Percentiles rank a stretch among this genome's conserved stretches.
Evolutionary conservation across 2,113 vertebrate genomes (phyloP).

Genomic region (Lagopus leucura): DNA sequence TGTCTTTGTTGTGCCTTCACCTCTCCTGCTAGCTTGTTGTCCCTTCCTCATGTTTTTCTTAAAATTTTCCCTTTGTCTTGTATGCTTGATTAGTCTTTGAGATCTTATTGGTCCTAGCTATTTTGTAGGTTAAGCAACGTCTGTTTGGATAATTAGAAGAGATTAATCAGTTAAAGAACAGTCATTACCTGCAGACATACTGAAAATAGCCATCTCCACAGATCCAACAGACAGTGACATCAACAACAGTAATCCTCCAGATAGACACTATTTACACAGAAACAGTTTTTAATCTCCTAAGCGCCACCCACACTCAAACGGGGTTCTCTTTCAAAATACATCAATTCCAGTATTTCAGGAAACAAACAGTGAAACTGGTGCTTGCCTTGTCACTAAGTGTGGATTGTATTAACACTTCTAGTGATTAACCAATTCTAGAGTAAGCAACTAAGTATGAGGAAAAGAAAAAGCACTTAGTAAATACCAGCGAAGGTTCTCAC

Average conservation of each 20-base stretch:
- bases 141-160: neutral
- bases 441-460: neutral
- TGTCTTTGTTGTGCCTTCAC: neutral
- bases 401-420: neutral
- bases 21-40: neutral
- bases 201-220: conserved; percentile 44
- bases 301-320: neutral
- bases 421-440: neutral
- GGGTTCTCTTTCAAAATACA: neutral
- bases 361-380: neutral
- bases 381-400: neutral
- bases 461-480: neutral
- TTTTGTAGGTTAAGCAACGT: neutral
- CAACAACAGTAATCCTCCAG: neutral
- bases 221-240: neutral
- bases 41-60: neutral
- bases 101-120: neutral
- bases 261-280: neutral
- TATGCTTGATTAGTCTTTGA: neutral
- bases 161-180: conserved; percentile 47
- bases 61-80: neutral
- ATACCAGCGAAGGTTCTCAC: neutral
- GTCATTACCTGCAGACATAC: conserved; percentile 41
- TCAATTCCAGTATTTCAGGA: neutral
- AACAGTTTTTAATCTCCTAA: neutral